A percentile compares a stretch with the other conserved stretches of the same genome.
Conservation (phyloP, 2,888 invertebrate genomes). For the Scaptomyza cyrtandrae region DNA sequence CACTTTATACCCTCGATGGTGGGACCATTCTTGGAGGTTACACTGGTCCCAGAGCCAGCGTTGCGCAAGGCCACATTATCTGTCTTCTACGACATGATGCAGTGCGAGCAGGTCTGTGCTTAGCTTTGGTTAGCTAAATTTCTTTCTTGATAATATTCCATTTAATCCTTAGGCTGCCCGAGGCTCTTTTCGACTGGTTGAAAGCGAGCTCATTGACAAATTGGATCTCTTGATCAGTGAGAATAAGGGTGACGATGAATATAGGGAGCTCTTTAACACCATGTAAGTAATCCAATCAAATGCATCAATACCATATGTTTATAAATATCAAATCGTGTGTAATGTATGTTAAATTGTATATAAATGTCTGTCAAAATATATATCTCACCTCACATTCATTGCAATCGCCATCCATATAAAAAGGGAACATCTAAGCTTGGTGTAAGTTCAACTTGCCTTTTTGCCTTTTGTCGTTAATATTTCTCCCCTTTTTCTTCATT, state of each 20-base stretch:
- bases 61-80: slow-evolving; percentile 95
- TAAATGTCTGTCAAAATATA: slow-evolving; percentile 54
- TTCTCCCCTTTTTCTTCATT: slow-evolving; percentile 1
- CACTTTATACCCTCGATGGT: slow-evolving; percentile 97
- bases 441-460: slow-evolving; percentile 89
- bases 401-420: slow-evolving; percentile 76
- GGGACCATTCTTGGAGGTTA: slow-evolving; percentile 96
- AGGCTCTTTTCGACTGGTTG: slow-evolving; percentile 95
- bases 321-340: slow-evolving; percentile 22
- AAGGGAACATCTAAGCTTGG: slow-evolving; percentile 96
- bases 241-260: slow-evolving; percentile 97
- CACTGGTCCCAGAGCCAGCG: slow-evolving; percentile 93
- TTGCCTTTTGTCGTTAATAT: slow-evolving; percentile 35
- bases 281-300: slow-evolving; percentile 90
- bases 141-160: background rate
- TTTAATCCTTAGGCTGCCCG: slow-evolving; percentile 86
- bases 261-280: slow-evolving; percentile 95
- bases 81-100: slow-evolving; percentile 98
- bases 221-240: slow-evolving; percentile 96
- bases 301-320: slow-evolving; percentile 19
- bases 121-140: too few species aligned
- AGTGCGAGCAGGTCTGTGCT: slow-evolving; percentile 89
- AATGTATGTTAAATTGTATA: slow-evolving; percentile 42
- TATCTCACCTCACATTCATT: slow-evolving; percentile 68
- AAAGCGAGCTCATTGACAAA: slow-evolving; percentile 97